Percentiles rank a stretch among this genome's conserved stretches.
Conservation (phyloP, 2,113 vertebrate genomes). For the Psittacus erithacus region DNA sequence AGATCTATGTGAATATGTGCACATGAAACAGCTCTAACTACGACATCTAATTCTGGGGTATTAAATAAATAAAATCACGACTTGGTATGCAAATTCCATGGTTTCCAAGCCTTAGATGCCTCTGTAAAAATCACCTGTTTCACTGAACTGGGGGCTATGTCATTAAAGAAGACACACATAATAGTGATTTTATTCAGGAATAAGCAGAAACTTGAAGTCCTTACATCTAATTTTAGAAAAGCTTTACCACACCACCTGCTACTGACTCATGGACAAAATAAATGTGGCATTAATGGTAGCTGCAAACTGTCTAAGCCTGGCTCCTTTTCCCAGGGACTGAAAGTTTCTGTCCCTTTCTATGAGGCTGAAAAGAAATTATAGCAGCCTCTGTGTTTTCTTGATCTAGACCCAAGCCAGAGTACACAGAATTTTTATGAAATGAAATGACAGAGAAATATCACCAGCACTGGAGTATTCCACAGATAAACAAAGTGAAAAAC, state of each 20-base stretch:
- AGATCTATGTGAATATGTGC: fast-evolving
- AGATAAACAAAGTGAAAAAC: neutral
- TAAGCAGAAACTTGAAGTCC: neutral
- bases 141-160: neutral
- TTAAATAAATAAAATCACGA: neutral
- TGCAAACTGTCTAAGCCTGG: neutral
- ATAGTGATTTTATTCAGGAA: neutral
- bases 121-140: neutral
- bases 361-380: neutral
- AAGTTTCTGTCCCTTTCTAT: neutral
- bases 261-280: neutral
- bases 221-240: neutral
- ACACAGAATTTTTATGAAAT: neutral
- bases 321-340: neutral
- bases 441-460: neutral
- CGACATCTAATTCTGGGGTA: neutral
- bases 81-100: neutral
- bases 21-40: neutral
- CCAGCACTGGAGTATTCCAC: neutral
- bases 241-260: neutral
- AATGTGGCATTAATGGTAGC: neutral
- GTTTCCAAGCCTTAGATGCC: neutral
- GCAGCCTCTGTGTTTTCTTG: neutral
- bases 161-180: neutral
- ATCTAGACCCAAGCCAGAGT: neutral